These are phyloP conservation scores for Labrus mixtus DNA, from an alignment of 2,113 vertebrate genomes.

Conservation along the genomic window DNA sequence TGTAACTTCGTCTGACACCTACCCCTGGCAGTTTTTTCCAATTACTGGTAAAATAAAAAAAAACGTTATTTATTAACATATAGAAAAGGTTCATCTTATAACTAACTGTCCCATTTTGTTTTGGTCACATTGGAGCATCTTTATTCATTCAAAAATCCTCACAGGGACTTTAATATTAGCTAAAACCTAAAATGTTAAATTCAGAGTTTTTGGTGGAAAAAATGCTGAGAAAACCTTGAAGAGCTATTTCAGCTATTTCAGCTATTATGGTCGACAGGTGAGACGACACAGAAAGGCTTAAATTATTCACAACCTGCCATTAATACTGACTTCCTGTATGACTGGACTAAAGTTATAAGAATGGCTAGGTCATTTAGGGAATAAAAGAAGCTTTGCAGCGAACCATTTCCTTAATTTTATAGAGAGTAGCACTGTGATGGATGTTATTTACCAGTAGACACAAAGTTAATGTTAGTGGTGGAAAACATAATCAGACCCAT, in stretches of 20 bases:
- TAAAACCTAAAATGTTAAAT: not conserved
- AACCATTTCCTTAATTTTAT: not conserved
- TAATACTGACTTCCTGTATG: slow-evolving; percentile 3
- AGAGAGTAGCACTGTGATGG: not conserved
- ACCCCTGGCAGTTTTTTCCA: too few relatives aligned
- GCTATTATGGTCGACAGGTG: not conserved
- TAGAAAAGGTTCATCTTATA: too few relatives aligned
- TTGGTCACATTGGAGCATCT: too few relatives aligned
- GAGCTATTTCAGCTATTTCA: slow-evolving; percentile 1
- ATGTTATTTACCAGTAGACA: not conserved
- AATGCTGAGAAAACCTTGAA: too few relatives aligned
- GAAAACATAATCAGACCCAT: too few relatives aligned
- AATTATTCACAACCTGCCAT: slow-evolving; percentile 28
- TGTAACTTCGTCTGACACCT: too few relatives aligned
- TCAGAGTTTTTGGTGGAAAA: not conserved
- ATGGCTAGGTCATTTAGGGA: not conserved
- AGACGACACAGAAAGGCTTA: slow-evolving; percentile 2
- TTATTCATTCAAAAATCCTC: too few relatives aligned
- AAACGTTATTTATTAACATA: too few relatives aligned
- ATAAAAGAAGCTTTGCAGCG: not conserved
- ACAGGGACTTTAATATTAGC: not conserved
- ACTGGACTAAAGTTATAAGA: not conserved
- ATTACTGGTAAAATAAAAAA: too few relatives aligned
- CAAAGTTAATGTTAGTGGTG: not conserved
- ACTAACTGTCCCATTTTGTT: too few relatives aligned